Base-by-base conservation (phyloP, 1,140 invertebrate species). In the Magallana gigas region DNA sequence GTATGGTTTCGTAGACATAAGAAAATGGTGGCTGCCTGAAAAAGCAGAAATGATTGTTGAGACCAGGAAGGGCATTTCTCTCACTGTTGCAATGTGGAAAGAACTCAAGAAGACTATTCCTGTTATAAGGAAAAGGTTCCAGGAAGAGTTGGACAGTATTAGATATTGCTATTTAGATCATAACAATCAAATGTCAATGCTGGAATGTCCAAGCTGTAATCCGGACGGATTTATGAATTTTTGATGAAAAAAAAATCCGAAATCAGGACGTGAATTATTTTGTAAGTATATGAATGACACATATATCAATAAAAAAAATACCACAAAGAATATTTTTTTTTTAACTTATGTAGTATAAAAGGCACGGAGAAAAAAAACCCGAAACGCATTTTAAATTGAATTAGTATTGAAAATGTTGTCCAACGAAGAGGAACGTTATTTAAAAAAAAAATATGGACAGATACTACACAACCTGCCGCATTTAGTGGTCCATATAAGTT, bases 401-500 rank as follows among this genome's bases (percentile, higher is more conserved):
- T 64, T 18, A 64, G 14, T 64, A 14, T 16, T 18, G 18, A 64
- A 2, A 18, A 64, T 64, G 62, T 14, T 64, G 18, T 16, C 18
- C 14, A 80, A 29, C 14, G 76, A 80, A 29, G 29, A 80, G 23
- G 76, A 36, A 80, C 23, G 48, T 29, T 80, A 80, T 80, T 80
- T 56, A 56, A 56, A 56, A 29, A 56, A 29, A 56, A 80, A 80
- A 80, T 36, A 80, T 80, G 71, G 76, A 36, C 76, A 23, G 11
- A 80, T 11, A 80, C 48, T 18, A 80, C 29, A 11, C 48, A 29
- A 6, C 29, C 76, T 23, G 76, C 76, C 18, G 23, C 76, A 29
- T 80, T 36, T 80, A 36, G 8, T 80, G 76, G 76, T 80, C 76
- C 76, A 5, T 82, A 57, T 18, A 82, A 82, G 80, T 82, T 82